A percentile compares a stretch with the other conserved stretches of the same genome.
Conservation (phyloP, 2,888 invertebrate species). For the Autographa pulchrina region DNA sequence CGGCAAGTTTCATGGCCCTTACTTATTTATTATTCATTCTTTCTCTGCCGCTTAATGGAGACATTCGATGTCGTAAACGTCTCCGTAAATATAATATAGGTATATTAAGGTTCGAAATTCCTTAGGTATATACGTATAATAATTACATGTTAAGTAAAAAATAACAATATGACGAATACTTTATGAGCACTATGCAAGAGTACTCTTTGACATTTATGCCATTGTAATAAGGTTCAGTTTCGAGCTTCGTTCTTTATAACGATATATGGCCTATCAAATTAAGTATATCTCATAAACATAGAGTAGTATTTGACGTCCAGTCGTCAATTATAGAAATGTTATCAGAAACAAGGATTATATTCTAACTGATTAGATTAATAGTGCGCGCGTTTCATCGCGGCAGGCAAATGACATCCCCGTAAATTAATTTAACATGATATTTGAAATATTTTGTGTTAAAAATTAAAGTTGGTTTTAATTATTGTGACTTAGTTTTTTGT, state of each 20-base stretch:
- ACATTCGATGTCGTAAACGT: not conserved
- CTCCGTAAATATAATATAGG: not conserved
- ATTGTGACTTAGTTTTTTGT: not conserved
- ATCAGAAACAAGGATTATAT: conserved; percentile 20
- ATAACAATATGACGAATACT: too few relatives aligned
- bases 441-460: conserved; percentile 1
- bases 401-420: conserved; percentile 7
- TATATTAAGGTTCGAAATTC: not conserved
- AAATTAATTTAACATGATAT: conserved; percentile 4
- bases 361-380: conserved; percentile 14
- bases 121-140: too few relatives aligned
- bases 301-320: conserved; percentile 9
- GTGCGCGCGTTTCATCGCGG: conserved; percentile 13
- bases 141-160: too few relatives aligned
- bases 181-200: too few relatives aligned
- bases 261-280: not conserved
- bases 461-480: not conserved
- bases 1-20: not conserved
- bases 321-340: conserved; percentile 7
- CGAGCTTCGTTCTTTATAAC: not conserved
- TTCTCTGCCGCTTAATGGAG: not conserved
- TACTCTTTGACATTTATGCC: not conserved
- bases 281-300: not conserved
- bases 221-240: not conserved
- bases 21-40: not conserved